phyloP scores from a whole-genome alignment of 2,797 vertebrate species.

The Falco columbarius region DNA sequence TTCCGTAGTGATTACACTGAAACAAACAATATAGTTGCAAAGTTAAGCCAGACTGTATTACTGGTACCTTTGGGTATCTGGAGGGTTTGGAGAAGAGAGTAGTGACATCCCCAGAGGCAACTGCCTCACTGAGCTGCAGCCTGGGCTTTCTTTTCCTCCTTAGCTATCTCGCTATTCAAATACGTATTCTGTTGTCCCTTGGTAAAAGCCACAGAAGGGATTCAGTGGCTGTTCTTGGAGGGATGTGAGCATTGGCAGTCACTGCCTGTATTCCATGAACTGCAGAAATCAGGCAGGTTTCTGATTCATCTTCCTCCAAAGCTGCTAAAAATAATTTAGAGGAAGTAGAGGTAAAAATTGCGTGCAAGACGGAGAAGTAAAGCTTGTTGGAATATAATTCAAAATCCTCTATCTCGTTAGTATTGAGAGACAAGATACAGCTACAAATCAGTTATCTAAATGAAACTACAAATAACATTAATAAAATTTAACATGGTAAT shows the following conservation, averaged over 20 bases:
- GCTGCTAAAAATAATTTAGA: not conserved
- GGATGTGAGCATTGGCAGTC: not conserved
- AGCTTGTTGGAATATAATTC: not conserved
- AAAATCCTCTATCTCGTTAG: slow-evolving; percentile 29
- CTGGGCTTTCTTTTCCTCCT: not conserved
- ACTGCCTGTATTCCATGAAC: not conserved
- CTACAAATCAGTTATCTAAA: slow-evolving; percentile 44
- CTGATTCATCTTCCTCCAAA: not conserved
- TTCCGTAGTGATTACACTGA: no score
- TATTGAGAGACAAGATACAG: not conserved
- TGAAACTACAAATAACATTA: slow-evolving; percentile 56
- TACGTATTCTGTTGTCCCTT: not conserved
- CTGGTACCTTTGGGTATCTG: not conserved
- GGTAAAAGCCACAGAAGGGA: not conserved
- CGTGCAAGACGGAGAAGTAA: not conserved
- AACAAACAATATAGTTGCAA: no score
- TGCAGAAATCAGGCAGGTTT: not conserved
- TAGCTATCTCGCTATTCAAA: not conserved
- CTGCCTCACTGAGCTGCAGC: not conserved
- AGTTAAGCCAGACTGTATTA: no score
- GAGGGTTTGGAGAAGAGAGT: not conserved
- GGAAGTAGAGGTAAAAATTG: not conserved
- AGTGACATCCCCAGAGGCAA: not conserved
- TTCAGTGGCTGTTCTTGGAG: not conserved
- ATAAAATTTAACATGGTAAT: slow-evolving; percentile 28